Base-by-base conservation (phyloP, 2,797 vertebrate species). In the Brotogeris chrysoptera region DNA sequence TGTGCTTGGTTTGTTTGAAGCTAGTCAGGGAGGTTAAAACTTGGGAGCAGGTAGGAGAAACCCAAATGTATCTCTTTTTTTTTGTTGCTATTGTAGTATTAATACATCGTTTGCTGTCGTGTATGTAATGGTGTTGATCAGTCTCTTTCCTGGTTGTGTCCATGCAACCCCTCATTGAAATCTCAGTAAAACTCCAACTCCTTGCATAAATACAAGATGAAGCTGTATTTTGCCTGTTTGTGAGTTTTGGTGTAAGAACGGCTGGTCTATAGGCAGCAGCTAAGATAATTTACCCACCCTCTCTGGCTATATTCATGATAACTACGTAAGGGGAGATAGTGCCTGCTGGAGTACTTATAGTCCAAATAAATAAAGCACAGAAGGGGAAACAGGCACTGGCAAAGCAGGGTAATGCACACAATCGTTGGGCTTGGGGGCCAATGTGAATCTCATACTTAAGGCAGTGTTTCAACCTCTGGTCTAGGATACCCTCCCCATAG, bases 281-380 rank as follows among this genome's bases (percentile, higher is more conserved):
- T 47, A 15, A 57, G n/a, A 57, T n/a, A 0, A 11, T 32, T 57
- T 32, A 5, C 18, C 2, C 21, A 5, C 3, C 3, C 6, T 5
- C 16, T 24, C 30, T 20, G 13, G 43, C 13, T 64, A 3, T 44
- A 15, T 55, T 47, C 7, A 16, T 73, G 39, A 30, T 74, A 47
- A 89, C 46, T 43, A 3, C 11, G 4, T 16, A 18, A 20, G 4
- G n/a, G 41, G 18, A 93, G 32, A 14, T 5, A 18, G 57, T 69
- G 43, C 14, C n/a, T 84, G 63, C 66, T 66, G 84, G 27, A 17
- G 8, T 46, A 43, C 16, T 90, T 46, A 3, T 5, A 36, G 17
- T 18, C 50, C 68, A 43, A 49, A 60, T 25, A 34, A 64, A 46
- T 1, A 30, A 79, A 76, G 18, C 10, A 25, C 21, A 17, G 25